A percentile compares a stretch with the other conserved stretches of the same genome.
These are phyloP conservation scores for Nymphalis c-album DNA, from an alignment of 2,888 invertebrate species.

Conservation along the genomic window DNA sequence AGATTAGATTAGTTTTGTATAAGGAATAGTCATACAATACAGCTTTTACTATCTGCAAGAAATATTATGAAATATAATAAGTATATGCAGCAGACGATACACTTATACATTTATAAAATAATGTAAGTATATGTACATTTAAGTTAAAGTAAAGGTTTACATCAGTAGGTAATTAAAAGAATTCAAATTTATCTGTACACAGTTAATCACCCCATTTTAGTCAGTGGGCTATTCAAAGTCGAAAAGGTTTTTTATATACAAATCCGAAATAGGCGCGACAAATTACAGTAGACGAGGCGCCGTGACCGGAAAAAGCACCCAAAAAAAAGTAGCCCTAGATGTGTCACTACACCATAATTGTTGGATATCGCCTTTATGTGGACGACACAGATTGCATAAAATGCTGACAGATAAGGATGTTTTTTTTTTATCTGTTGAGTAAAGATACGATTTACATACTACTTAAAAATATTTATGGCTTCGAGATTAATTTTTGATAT, in stretches of 20 bases:
- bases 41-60: no score
- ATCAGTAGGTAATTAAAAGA: not conserved
- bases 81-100: no score
- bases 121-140: no score
- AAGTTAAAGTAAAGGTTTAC: no score
- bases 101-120: no score
- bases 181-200: not conserved
- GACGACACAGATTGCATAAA: constrained; percentile 35
- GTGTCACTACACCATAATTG: constrained; percentile 63
- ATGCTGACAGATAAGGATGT: constrained; percentile 23
- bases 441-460: constrained; percentile 40
- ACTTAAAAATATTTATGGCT: constrained; percentile 40
- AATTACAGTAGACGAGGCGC: constrained; percentile 64
- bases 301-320: constrained; percentile 53
- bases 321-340: constrained; percentile 55
- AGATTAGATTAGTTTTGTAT: no score
- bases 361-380: constrained; percentile 50
- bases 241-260: constrained; percentile 30
- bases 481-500: constrained; percentile 34
- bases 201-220: not conserved
- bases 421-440: constrained; percentile 33
- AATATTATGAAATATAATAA: no score
- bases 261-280: constrained; percentile 56
- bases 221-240: not conserved
- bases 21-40: no score